phyloP scores from a whole-genome alignment of 2,113 vertebrate genomes.

The Theristicus caerulescens region DNA sequence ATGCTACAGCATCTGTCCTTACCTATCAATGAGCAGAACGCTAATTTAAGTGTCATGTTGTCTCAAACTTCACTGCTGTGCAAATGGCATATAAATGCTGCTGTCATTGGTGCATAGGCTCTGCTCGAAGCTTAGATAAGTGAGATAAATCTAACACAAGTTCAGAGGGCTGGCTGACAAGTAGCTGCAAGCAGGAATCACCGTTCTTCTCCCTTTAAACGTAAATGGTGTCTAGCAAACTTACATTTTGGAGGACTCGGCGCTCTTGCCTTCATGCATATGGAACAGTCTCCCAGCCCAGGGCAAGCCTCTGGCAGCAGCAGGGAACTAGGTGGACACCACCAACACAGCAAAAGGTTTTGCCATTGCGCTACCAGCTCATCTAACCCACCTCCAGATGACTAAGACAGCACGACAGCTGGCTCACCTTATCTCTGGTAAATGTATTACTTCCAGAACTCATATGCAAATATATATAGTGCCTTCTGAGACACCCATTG shows the following conservation, averaged over 20 bases:
- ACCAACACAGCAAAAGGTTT: not conserved
- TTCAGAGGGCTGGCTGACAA: not conserved
- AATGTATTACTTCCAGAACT: not conserved
- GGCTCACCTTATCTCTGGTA: not conserved
- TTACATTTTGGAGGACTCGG: not conserved
- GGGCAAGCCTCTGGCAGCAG: not conserved
- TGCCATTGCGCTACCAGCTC: not conserved
- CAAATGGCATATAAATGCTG: not conserved
- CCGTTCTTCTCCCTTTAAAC: not conserved
- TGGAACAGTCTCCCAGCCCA: not conserved
- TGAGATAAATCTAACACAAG: not conserved
- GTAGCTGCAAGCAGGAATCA: not conserved
- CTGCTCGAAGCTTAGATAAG: not conserved
- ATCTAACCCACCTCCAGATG: not conserved
- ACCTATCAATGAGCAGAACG: not conserved
- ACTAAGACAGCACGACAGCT: not conserved
- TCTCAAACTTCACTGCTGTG: not conserved
- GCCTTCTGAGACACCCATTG: not conserved
- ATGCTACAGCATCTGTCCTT: not conserved
- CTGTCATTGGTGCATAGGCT: not conserved
- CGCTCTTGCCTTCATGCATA: not conserved
- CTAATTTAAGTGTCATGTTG: not conserved
- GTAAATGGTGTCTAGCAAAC: not conserved
- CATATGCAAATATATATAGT: not conserved
- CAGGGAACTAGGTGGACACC: not conserved